These are phyloP conservation scores for Prenolepis imparis DNA, from an alignment of 2,888 invertebrate genomes.

Conservation along the genomic window DNA sequence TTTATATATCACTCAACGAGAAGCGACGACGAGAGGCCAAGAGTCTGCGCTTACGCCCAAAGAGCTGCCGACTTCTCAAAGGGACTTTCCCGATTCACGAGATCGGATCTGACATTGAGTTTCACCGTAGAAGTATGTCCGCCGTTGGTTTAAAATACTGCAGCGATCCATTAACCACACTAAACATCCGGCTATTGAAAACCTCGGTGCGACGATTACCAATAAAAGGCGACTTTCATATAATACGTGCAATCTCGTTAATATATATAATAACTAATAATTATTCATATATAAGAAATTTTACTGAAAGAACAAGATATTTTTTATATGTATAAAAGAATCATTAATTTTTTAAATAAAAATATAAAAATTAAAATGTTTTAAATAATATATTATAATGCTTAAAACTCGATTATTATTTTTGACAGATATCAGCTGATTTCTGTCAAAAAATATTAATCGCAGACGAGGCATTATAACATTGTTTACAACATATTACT, in stretches of 20 bases:
- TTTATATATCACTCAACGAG: slow-evolving; percentile 81
- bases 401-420: no score
- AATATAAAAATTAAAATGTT: no score
- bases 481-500: no score
- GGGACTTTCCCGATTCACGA: slow-evolving; percentile 69
- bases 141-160: slow-evolving; percentile 68
- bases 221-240: not conserved
- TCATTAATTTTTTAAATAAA: no score
- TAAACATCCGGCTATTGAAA: slow-evolving; percentile 26
- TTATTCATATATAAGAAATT: no score
- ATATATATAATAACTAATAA: not conserved
- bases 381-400: no score
- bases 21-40: slow-evolving; percentile 37
- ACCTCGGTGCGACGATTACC: not conserved
- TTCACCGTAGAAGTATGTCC: slow-evolving; percentile 52
- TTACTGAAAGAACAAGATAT: no score
- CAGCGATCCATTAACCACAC: slow-evolving; percentile 49
- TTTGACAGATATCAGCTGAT: no score
- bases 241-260: not conserved
- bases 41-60: slow-evolving; percentile 60
- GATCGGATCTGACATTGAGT: slow-evolving; percentile 28
- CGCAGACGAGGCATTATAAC: no score
- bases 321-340: no score
- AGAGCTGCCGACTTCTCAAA: slow-evolving; percentile 72
- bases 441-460: no score